Evolutionary conservation across 2,113 vertebrate species (phyloP), one percentile per base, ranked within the genome.

Genomic region (Cottus gobio): DNA sequence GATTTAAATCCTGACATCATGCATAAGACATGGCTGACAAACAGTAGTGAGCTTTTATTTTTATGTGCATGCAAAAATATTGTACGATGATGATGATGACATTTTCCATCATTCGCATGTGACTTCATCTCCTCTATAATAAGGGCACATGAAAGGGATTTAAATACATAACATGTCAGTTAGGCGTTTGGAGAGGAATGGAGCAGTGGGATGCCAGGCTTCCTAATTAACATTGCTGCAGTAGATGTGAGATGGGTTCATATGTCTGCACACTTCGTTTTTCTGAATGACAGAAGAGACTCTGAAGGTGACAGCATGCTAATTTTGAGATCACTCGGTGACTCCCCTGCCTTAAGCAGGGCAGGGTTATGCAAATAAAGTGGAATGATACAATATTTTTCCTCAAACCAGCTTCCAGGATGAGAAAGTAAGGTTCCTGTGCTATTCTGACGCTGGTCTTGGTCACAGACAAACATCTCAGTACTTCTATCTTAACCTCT

Each of bases 271-370:
- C 87, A 87, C 79, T 81, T 75, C 82, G 89, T 90, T 92, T 93
- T 90, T 86, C 90, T 90, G 90, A 91, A 93, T 93, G 94, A 93
- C 93, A 92, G 93, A 88, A 87, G 71, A 88, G 91, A 90, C 88
- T 88, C 88, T 86, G 91, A 95, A 95, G 94, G 94, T 95, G 94
- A 94, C 93, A 92, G 88, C 87, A 91, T 93, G 93, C 89, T 94
- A 91, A 92, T 93, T 91, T 77, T 70, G 67, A 87, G 91, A 93
- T 93, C 90, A 87, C 90, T 84, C 48, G 75, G 90, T 93, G 91
- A 83, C 91, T 92, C 85, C 85, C 87, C 87, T 90, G 89, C 87
- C 87, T 91, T 93, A 91, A 91, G 86, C 87, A 64, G 90, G 93
- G 68, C 85, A 91, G 80, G 85, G 90, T 89, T 91, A 93, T 94